Conservation (phyloP, 1,140 invertebrate species). For the Drosophila serrata region DNA sequence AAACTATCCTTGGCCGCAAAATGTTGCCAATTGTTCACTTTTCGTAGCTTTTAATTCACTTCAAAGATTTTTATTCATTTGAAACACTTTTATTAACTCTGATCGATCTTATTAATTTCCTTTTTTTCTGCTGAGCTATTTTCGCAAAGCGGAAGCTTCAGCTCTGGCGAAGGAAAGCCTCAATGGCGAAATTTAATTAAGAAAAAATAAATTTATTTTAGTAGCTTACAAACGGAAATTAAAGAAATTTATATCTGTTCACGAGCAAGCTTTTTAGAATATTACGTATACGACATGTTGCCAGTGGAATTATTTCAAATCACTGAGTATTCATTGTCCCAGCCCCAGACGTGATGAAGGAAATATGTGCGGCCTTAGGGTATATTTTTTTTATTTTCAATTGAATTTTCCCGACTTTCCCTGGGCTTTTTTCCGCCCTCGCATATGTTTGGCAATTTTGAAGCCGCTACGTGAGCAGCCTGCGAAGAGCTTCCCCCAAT, state of each 20-base stretch:
- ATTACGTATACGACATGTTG: slow-evolving; percentile 44
- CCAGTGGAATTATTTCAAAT: slow-evolving; percentile 54
- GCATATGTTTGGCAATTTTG: slow-evolving; percentile 61
- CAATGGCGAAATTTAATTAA: slow-evolving; percentile 53
- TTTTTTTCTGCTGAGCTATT: slow-evolving; percentile 13
- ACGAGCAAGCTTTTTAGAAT: background rate
- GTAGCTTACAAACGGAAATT: slow-evolving; percentile 43
- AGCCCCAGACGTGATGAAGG: slow-evolving; percentile 6
- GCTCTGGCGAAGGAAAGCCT: slow-evolving; percentile 25
- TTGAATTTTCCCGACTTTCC: slow-evolving; percentile 49
- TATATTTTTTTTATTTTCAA: slow-evolving; percentile 56
- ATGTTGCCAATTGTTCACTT: slow-evolving; percentile 58
- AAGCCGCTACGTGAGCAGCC: slow-evolving; percentile 47
- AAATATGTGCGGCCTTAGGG: slow-evolving; percentile 31
- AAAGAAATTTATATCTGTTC: slow-evolving; percentile 23
- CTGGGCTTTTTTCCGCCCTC: background rate
- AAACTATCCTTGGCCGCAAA: slow-evolving; percentile 42
- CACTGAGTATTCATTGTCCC: slow-evolving; percentile 52
- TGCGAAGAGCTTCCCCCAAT: slow-evolving; percentile 48
- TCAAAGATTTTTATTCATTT: too few relatives aligned
- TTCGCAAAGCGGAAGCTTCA: slow-evolving; percentile 49
- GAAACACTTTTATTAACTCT: too few relatives aligned
- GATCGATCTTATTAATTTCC: slow-evolving; percentile 37
- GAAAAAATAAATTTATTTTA: slow-evolving; percentile 39
- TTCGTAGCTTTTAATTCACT: slow-evolving; percentile 60